phyloP scores from a whole-genome alignment of 37 sponge, comb jelly and placozoan genomes.

The Corticium candelabrum region DNA sequence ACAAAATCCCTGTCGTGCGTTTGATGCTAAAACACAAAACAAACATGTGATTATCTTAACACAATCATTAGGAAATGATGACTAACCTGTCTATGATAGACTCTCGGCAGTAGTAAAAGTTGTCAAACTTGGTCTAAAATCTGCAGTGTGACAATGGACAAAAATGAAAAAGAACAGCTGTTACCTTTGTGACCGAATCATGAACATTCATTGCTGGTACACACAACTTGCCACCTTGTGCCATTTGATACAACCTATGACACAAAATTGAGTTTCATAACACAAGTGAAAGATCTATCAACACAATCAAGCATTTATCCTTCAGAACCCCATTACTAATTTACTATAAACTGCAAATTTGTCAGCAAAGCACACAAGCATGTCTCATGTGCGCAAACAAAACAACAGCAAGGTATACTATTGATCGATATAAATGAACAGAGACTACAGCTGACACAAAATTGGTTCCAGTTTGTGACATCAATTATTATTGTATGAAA shows the following conservation, averaged over 20 bases:
- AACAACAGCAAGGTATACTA: too few relatives aligned
- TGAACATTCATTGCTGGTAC: slow-evolving; percentile 84
- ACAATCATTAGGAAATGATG: background rate
- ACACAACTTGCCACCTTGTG: slow-evolving; percentile 55
- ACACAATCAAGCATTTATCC: background rate
- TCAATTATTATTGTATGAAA: too few relatives aligned
- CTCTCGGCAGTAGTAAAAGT: slow-evolving; percentile 69
- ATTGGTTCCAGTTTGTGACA: too few relatives aligned
- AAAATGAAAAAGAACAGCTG: background rate
- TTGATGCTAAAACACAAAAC: slow-evolving; percentile 30
- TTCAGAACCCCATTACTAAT: background rate
- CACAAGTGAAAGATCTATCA: background rate
- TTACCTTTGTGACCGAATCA: slow-evolving; percentile 80
- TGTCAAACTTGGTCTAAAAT: slow-evolving; percentile 78
- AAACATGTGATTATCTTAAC: background rate
- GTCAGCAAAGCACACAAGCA: background rate
- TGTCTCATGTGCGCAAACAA: too few relatives aligned
- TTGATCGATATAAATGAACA: too few relatives aligned
- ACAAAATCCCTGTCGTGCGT: slow-evolving; percentile 70
- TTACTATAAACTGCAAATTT: background rate
- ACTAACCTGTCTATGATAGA: slow-evolving; percentile 67
- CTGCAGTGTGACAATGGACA: background rate
- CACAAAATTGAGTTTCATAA: too few relatives aligned
- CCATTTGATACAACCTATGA: slow-evolving; percentile 75
- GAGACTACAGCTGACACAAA: too few relatives aligned